Percentiles rank a stretch among this genome's conserved stretches.
Evolutionary conservation across 2,113 vertebrate genomes (phyloP).

Genomic region (Scophthalmus maximus): DNA sequence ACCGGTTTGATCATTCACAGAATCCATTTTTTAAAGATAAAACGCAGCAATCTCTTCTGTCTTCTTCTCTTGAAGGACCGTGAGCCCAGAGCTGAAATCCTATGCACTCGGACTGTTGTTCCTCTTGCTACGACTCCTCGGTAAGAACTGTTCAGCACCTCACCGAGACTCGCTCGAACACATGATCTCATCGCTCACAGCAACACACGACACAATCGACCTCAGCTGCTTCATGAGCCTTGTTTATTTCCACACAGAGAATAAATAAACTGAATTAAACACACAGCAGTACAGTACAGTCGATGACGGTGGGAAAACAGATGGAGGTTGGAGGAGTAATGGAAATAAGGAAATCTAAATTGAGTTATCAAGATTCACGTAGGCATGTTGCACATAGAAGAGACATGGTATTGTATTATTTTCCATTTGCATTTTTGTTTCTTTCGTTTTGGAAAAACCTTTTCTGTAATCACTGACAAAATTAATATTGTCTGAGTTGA

Average conservation of each 20-base stretch:
- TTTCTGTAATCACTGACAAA: too few relatives aligned
- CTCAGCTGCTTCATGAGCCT: neutral
- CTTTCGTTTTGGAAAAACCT: neutral
- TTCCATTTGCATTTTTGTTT: neutral
- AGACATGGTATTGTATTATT: neutral
- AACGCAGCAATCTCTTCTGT: constrained; percentile 13
- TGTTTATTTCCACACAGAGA: constrained; percentile 7
- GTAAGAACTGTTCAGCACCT: constrained; percentile 77
- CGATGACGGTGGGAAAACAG: constrained; percentile 2
- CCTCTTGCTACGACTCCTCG: constrained; percentile 92
- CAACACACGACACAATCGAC: neutral
- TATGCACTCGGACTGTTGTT: constrained; percentile 97
- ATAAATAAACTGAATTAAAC: neutral
- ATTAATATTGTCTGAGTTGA: too few relatives aligned
- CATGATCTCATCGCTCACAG: neutral
- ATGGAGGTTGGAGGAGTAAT: constrained; percentile 2
- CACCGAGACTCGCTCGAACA: neutral
- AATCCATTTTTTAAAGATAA: neutral
- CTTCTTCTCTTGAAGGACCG: constrained; percentile 85
- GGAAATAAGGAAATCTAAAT: neutral
- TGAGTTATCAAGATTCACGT: neutral
- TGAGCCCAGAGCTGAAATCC: constrained; percentile 97
- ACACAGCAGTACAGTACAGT: neutral
- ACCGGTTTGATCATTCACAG: constrained; percentile 1
- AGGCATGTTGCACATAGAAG: neutral